phyloP scores from a whole-genome alignment of 2,113 vertebrate species.

The Gymnogyps californianus region DNA sequence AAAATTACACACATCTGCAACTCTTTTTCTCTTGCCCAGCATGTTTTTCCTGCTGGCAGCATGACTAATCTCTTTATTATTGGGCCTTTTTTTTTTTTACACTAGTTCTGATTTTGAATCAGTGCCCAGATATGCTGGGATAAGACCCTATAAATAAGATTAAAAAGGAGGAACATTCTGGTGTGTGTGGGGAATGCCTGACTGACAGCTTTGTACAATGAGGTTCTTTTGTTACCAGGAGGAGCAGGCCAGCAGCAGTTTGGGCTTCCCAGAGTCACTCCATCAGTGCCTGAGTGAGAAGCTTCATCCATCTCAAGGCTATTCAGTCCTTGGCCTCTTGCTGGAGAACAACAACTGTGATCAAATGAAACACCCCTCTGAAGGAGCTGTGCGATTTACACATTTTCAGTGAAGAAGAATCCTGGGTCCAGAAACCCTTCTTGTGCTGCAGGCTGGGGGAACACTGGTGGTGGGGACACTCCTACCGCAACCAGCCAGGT shows the following conservation, averaged over 20 bases:
- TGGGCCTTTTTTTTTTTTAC: background rate
- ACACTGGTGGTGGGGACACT: background rate
- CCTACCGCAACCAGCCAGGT: background rate
- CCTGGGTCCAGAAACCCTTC: background rate
- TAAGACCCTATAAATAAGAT: constrained; percentile 37
- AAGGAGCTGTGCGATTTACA: background rate
- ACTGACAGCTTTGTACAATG: background rate
- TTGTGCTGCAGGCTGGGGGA: background rate
- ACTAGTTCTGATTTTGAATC: constrained; percentile 31
- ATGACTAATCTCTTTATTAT: constrained; percentile 55
- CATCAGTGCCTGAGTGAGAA: background rate
- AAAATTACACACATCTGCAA: constrained; percentile 35
- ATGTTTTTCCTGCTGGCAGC: constrained; percentile 26
- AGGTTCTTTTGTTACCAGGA: background rate
- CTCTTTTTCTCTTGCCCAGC: background rate
- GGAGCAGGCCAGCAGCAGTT: background rate
- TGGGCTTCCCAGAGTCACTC: background rate
- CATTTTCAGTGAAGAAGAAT: background rate
- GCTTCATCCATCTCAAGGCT: background rate
- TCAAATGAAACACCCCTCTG: background rate
- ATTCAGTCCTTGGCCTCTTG: background rate
- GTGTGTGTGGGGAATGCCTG: background rate
- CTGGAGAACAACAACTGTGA: background rate
- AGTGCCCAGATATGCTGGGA: constrained; percentile 45
- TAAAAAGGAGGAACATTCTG: constrained; percentile 30